A percentile compares a stretch with the other conserved stretches of the same genome.
Evolutionary conservation across 2,888 invertebrate species (phyloP).

Genomic region (Prosopocoilus inquinatus): DNA sequence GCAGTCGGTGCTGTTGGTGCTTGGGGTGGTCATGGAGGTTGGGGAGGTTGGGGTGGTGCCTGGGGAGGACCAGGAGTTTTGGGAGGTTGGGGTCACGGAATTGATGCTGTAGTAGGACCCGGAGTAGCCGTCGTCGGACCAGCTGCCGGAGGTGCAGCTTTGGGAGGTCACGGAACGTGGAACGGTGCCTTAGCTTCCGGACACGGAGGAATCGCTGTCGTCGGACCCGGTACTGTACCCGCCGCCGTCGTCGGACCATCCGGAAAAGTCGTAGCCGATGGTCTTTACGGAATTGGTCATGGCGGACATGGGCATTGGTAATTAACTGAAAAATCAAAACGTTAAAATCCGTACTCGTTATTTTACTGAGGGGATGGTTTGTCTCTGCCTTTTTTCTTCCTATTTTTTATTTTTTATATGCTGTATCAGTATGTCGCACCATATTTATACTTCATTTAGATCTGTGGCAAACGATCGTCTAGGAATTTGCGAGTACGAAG

Average conservation of each 20-base stretch:
- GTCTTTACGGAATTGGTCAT: conserved; percentile 34
- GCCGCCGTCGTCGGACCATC: conserved; percentile 37
- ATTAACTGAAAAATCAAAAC: conserved; percentile 6
- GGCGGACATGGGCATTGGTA: conserved; percentile 30
- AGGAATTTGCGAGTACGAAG: no score
- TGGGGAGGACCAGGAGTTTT: conserved; percentile 21
- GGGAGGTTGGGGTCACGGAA: conserved; percentile 22
- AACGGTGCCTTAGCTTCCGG: conserved; percentile 20
- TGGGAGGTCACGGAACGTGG: conserved; percentile 19
- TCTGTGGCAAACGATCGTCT: no score
- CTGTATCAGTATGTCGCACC: conserved; percentile 17
- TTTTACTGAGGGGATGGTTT: conserved; percentile 6
- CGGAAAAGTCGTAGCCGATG: conserved; percentile 37
- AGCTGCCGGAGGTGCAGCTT: conserved; percentile 17
- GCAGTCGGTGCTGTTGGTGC: conserved; percentile 24
- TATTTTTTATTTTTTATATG: conserved; percentile 4
- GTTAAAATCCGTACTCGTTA: no score
- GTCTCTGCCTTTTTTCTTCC: conserved; percentile 6
- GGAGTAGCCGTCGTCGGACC: conserved; percentile 25
- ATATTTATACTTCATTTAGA: conserved; percentile 1
- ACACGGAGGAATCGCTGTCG: conserved; percentile 37
- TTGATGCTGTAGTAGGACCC: conserved; percentile 21
- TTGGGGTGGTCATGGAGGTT: conserved; percentile 22
- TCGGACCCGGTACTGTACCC: conserved; percentile 38
- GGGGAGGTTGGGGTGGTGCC: conserved; percentile 26